phyloP scores from a whole-genome alignment of 2,888 invertebrate genomes.

The Elmis aenea region DNA sequence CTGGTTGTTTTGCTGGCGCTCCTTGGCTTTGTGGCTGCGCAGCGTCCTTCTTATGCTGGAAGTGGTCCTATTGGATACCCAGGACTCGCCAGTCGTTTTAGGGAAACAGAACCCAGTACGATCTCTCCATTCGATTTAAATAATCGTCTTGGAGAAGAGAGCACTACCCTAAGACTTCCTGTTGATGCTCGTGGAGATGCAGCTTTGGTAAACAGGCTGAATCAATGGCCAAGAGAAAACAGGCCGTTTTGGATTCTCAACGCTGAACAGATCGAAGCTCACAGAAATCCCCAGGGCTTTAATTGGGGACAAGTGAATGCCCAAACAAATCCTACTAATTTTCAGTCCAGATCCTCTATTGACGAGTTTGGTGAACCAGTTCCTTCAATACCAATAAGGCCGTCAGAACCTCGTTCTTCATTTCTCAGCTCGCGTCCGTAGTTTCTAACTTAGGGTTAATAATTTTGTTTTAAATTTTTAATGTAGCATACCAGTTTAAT shows the following conservation, averaged over 20 bases:
- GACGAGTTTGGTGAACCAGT: slow-evolving; percentile 4
- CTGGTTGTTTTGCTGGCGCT: slow-evolving; percentile 22
- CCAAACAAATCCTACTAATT: background rate
- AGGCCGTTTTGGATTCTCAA: slow-evolving; percentile 72
- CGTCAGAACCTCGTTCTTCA: slow-evolving; percentile 14
- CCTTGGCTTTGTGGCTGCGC: slow-evolving; percentile 41
- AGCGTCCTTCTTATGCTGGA: slow-evolving; percentile 61
- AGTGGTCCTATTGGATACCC: slow-evolving; percentile 59
- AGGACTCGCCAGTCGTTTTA: slow-evolving; percentile 47
- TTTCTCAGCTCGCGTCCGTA: slow-evolving; percentile 1
- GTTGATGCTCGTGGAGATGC: slow-evolving; percentile 63
- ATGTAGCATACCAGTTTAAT: too few species aligned
- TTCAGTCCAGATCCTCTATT: background rate
- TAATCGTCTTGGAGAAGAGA: slow-evolving; percentile 52
- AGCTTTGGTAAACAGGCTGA: slow-evolving; percentile 58
- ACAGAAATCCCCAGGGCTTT: slow-evolving; percentile 44
- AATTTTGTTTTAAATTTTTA: too few species aligned
- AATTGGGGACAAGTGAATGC: too few species aligned
- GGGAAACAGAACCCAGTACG: slow-evolving; percentile 24
- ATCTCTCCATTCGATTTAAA: slow-evolving; percentile 38
- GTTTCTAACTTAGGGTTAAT: too few species aligned
- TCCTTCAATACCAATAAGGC: slow-evolving; percentile 14
- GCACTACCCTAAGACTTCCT: slow-evolving; percentile 45
- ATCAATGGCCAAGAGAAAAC: slow-evolving; percentile 59
- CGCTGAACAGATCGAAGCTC: slow-evolving; percentile 59